A percentile compares a stretch with the other conserved stretches of the same genome.
Conservation (phyloP, 2,797 vertebrate species). For the Australoheros facetus region DNA sequence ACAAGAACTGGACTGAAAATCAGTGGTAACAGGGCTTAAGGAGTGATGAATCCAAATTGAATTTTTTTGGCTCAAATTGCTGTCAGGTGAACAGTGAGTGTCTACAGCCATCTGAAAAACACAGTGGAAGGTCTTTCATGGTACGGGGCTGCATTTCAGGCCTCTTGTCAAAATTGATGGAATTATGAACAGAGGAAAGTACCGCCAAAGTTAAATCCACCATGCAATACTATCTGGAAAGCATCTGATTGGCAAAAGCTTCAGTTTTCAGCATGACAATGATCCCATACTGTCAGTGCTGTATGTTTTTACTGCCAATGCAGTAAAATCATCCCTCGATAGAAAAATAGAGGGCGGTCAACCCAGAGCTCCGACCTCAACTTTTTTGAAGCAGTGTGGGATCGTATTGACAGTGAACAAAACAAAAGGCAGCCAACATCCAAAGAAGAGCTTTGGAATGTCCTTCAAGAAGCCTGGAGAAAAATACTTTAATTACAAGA, state of each 20-base stretch:
- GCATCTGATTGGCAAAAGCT: not conserved
- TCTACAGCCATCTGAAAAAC: not conserved
- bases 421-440: not conserved
- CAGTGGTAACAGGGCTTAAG: too few species aligned
- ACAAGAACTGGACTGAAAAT: too few species aligned
- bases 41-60: too few species aligned
- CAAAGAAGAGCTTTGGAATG: not conserved
- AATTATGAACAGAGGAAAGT: not conserved
- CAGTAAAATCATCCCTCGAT: not conserved
- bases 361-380: not conserved
- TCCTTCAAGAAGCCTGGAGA: not conserved
- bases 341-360: not conserved
- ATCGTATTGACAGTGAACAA: not conserved
- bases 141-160: rapidly evolving
- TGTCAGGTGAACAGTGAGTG: not conserved
- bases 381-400: not conserved
- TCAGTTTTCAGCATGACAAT: not conserved
- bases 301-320: too few species aligned
- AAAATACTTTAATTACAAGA: too few species aligned
- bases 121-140: not conserved
- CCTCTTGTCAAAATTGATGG: not conserved
- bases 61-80: not conserved
- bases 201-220: not conserved
- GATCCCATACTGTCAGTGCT: not conserved
- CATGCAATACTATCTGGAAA: not conserved